Conservation (phyloP, 1,140 invertebrate species). For the Anastrepha obliqua region DNA sequence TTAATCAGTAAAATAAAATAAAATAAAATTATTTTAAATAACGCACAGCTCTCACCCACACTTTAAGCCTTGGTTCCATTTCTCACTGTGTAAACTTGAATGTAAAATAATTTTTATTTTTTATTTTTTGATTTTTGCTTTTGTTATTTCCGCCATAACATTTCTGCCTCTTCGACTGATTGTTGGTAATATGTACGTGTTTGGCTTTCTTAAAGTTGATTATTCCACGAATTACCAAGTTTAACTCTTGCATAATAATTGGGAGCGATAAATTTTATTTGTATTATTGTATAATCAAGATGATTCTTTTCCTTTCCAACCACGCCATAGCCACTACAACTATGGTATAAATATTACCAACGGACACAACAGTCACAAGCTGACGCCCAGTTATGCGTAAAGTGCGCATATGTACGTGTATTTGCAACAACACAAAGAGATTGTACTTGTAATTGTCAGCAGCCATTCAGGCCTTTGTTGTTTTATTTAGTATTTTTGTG, state of each 20-base stretch:
- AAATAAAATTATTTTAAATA: too few species aligned
- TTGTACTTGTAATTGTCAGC: not conserved
- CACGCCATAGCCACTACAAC: not conserved
- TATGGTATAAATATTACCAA: not conserved
- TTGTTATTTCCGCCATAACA: slow-evolving; percentile 6
- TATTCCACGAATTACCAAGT: slow-evolving; percentile 52
- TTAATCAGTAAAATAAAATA: too few species aligned
- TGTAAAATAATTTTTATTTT: not conserved
- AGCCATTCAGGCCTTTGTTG: too few species aligned
- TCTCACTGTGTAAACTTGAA: not conserved
- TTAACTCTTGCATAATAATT: slow-evolving; percentile 74
- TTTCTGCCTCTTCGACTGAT: not conserved
- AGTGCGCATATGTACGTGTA: not conserved
- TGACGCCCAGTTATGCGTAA: not conserved
- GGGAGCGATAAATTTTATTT: slow-evolving; percentile 72
- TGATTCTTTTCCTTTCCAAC: slow-evolving; percentile 16
- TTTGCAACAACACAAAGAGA: slow-evolving; percentile 10
- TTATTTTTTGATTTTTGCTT: not conserved
- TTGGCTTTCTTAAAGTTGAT: slow-evolving; percentile 19
- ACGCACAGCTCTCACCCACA: too few species aligned
- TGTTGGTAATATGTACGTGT: not conserved
- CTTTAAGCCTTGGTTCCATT: not conserved
- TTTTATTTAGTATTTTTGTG: not conserved
- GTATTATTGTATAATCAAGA: slow-evolving; percentile 50
- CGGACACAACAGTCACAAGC: not conserved